Conservation (phyloP, 2,797 vertebrate species). For the Lutjanus argentimaculatus region DNA sequence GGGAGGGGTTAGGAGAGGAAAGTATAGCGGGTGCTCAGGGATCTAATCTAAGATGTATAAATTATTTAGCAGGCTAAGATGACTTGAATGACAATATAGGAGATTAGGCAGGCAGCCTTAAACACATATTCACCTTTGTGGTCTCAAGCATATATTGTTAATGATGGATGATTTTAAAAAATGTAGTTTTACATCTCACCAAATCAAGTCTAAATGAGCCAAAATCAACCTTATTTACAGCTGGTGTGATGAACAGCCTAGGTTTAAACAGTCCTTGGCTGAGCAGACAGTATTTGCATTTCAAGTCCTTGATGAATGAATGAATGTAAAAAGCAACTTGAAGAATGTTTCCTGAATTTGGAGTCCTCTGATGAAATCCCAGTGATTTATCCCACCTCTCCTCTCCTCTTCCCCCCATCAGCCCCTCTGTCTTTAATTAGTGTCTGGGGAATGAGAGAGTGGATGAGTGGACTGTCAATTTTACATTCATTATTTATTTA, state of each 20-base stretch:
- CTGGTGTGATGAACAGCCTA: not conserved
- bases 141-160: constrained; percentile 29
- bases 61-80: constrained; percentile 86
- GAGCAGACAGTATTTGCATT: constrained; percentile 57
- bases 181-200: constrained; percentile 8
- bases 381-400: constrained; percentile 78
- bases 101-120: constrained; percentile 49
- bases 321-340: constrained; percentile 69
- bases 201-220: constrained; percentile 5
- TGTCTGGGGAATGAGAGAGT: constrained; percentile 84
- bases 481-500: constrained; percentile 87
- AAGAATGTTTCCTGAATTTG: constrained; percentile 78
- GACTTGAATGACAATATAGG: constrained; percentile 85
- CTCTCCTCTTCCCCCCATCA: constrained; percentile 55
- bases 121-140: constrained; percentile 51
- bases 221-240: constrained; percentile 14
- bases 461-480: constrained; percentile 88
- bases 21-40: constrained; percentile 68
- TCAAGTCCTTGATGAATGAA: constrained; percentile 71
- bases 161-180: constrained; percentile 34
- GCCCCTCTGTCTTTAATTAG: constrained; percentile 87
- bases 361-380: constrained; percentile 73
- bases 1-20: constrained; percentile 65
- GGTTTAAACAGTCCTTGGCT: constrained; percentile 27
- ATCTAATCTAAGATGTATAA: constrained; percentile 86